Base-by-base conservation (phyloP, 1,140 invertebrate species). In the Diachasma alloeum region DNA sequence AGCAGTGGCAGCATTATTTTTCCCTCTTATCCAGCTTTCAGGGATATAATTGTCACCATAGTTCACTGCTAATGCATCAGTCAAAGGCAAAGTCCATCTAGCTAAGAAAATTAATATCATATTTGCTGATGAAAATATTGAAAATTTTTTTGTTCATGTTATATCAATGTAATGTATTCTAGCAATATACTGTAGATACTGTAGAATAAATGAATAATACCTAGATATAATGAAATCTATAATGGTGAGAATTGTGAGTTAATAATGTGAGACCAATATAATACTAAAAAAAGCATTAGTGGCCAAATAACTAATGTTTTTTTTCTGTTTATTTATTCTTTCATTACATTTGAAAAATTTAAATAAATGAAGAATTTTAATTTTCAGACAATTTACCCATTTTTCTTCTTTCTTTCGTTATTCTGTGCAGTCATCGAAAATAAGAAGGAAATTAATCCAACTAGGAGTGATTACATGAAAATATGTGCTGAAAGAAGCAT, bases 41-140 rank as follows among this genome's bases (percentile, higher is more conserved):
- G 78, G 80, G 59, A 86, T 77, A 80, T 82, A 83, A 46, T 89
- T 85, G 44, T 90, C 85, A 39, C 87, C 88, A 75, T 91, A 91
- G 71, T 87, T 84, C 0, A 91, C 91, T 4, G 91, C 87, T 26
- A 93, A 82, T 4, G 92, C 90, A 84, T 92, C 90, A 72, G 90
- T 89, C 53, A 92, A 75, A 22, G 91, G 89, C 17, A 92, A 74
- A 0, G 87, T 91, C 83, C 89, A 89, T 86, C 91, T 87, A 11
- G 87, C 91, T 92, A 83, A n/a, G 82, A 80, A 56, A 59, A 66
- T 56, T 76, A 39, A 39, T 70, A 44, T 71, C 11, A 39, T 59
- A 5, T n/a, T 22, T 66, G n/a, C n/a, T n/a, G 71, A 31, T 19
- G 48, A 56, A 42, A 59, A 66, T 73, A 42, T 71, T 31, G 6